Percentiles rank a stretch among this genome's conserved stretches.
Evolutionary conservation across 2,888 invertebrate species (phyloP).

Genomic region (Parnassius glacialis): DNA sequence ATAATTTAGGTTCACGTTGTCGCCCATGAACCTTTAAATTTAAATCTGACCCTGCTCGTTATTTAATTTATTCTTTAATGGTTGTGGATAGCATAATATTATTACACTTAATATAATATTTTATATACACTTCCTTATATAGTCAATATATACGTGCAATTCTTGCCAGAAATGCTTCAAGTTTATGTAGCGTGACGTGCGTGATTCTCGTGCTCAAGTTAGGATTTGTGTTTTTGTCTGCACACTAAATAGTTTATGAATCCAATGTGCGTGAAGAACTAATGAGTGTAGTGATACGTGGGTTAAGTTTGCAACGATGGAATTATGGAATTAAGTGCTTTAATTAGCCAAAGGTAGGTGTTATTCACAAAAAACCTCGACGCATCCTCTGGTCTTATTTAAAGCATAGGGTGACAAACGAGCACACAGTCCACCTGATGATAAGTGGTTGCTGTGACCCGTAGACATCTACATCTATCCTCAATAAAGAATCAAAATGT

Average conservation of each 20-base stretch:
- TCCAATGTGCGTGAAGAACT: constrained; percentile 15
- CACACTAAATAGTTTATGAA: constrained; percentile 8
- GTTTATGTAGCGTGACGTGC: constrained; percentile 16
- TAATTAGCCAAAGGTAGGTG: neutral
- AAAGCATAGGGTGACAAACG: too few relatives aligned
- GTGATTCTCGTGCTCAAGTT: constrained; percentile 8
- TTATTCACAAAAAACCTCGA: neutral
- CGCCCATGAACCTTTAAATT: too few relatives aligned
- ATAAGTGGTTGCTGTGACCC: too few relatives aligned
- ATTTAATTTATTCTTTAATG: too few relatives aligned
- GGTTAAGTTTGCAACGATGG: neutral
- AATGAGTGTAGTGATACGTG: constrained; percentile 16
- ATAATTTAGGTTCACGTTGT: too few relatives aligned
- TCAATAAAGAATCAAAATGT: too few relatives aligned
- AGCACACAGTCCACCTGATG: too few relatives aligned
- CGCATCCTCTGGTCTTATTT: neutral
- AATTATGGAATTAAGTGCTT: neutral
- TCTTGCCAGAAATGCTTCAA: constrained; percentile 11
- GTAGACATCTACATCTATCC: too few relatives aligned
- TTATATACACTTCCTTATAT: too few relatives aligned
- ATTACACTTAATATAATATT: too few relatives aligned
- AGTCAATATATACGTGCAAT: neutral
- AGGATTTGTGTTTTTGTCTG: constrained; percentile 10
- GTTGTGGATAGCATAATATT: too few relatives aligned
- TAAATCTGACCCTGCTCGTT: too few relatives aligned